These are phyloP conservation scores for Tursiops truncatus DNA, from an alignment of 2,113 vertebrate species.

Conservation along the genomic window DNA sequence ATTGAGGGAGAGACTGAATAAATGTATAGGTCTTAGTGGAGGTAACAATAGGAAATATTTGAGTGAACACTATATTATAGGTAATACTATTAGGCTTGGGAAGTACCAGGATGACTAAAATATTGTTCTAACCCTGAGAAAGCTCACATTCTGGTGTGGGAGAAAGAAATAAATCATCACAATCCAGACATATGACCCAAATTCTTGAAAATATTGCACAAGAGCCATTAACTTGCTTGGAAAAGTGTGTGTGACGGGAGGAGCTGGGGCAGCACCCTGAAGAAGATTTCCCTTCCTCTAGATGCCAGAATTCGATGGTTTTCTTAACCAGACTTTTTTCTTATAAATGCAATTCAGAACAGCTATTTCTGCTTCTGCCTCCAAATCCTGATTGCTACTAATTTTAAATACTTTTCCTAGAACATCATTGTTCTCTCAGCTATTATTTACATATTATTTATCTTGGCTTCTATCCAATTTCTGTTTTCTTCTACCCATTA, in stretches of 20 bases:
- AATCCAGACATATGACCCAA: background rate
- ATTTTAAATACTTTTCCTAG: background rate
- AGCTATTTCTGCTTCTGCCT: background rate
- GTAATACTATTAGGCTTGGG: background rate
- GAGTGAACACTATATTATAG: background rate
- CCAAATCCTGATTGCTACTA: background rate
- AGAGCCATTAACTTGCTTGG: background rate
- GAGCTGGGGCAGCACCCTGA: background rate
- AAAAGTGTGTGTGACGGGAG: background rate
- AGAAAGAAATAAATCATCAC: background rate
- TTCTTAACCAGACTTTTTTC: background rate
- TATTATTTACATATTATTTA: background rate
- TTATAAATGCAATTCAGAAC: background rate
- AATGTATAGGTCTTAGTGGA: background rate
- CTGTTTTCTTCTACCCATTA: background rate
- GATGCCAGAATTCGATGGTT: too few relatives aligned
- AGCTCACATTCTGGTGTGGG: background rate
- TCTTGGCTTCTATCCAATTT: background rate
- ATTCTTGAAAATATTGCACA: constrained; percentile 38
- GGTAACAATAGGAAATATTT: background rate
- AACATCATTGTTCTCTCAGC: background rate
- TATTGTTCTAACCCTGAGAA: background rate
- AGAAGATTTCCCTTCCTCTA: background rate
- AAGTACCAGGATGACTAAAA: background rate
- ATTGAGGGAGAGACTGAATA: background rate